Evolutionary conservation across 2,888 invertebrate genomes (phyloP).

Genomic region (Noctua janthina): DNA sequence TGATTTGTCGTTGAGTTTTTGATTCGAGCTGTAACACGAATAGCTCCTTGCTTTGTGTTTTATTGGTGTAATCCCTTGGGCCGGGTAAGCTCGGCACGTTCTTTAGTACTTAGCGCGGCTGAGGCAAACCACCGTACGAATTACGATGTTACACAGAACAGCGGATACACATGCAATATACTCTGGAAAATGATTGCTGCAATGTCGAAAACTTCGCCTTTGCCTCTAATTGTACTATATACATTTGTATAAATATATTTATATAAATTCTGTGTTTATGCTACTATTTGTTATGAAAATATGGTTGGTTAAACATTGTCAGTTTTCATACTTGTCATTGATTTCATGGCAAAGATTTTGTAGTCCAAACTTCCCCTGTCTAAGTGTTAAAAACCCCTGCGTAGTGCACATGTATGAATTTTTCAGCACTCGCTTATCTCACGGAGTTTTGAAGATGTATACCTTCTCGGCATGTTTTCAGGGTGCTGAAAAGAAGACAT

Average conservation of each 20-base stretch:
- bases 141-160: neutral
- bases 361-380: neutral
- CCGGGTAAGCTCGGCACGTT: neutral
- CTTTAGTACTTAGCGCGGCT: neutral
- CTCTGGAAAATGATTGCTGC: neutral
- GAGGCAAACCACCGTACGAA: neutral
- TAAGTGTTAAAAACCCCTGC: constrained; percentile 14
- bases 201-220: neutral
- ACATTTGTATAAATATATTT: neutral
- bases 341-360: neutral
- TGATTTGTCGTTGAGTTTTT: constrained; percentile 53
- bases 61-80: constrained; percentile 7
- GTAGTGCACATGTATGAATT: constrained; percentile 20
- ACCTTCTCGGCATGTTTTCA: constrained; percentile 18
- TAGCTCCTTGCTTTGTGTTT: constrained; percentile 19
- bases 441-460: constrained; percentile 25
- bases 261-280: neutral
- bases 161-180: neutral
- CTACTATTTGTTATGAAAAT: neutral
- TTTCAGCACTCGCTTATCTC: constrained; percentile 35
- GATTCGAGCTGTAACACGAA: constrained; percentile 15
- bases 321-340: neutral
- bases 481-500: constrained; percentile 12
- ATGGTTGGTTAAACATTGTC: neutral
- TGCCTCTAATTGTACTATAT: neutral